Base-by-base conservation (phyloP, 2,888 invertebrate genomes). In the Chloromyia formosa region DNA sequence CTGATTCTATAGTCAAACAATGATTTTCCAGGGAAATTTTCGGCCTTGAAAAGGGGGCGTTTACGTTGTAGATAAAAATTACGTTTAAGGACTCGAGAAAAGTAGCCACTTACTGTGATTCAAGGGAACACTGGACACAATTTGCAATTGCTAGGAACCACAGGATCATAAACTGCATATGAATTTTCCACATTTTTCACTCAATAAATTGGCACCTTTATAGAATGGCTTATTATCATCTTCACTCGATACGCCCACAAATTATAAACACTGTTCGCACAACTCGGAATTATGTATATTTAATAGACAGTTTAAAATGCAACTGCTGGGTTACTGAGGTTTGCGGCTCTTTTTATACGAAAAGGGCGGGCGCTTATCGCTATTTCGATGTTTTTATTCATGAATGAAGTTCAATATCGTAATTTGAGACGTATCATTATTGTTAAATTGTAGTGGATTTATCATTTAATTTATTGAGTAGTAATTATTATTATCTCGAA, bases 1-100 rank as follows among this genome's bases (percentile, higher is more conserved):
- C 95, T 20, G 94, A 90, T 80, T 91, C 88, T 75, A 97, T 88
- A 76, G 91, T 87, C 35, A 97, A 87, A 83, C 94, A 89, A 16
- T 96, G 96, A 86, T 94, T 88, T 81, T 87, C 86, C 77, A 89
- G 89, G 20, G 61, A 7, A 35, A 84, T 78, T 75, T 80, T 79
- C 5, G 82, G 80, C 56, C 77, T 77, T 60, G n/a, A 49, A 64
- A 42, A 49, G 12, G 49, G 16, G 16, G 27, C 27, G 27, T 35
- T 35, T 35, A 35, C 12, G 5, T n/a, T 53, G 4, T 53, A 7
- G 7, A 35, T 69, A 35, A 42, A 42, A 7, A n/a, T 40, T n/a
- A 10, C 27, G 0, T 16, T 12, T 18, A 49, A 20, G 27, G 27
- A 7, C 7, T n/a, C n/a, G 40, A 1, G 62, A 16, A 27, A 54